Conservation (phyloP, 2,113 vertebrate species). For the Otus sunia region DNA sequence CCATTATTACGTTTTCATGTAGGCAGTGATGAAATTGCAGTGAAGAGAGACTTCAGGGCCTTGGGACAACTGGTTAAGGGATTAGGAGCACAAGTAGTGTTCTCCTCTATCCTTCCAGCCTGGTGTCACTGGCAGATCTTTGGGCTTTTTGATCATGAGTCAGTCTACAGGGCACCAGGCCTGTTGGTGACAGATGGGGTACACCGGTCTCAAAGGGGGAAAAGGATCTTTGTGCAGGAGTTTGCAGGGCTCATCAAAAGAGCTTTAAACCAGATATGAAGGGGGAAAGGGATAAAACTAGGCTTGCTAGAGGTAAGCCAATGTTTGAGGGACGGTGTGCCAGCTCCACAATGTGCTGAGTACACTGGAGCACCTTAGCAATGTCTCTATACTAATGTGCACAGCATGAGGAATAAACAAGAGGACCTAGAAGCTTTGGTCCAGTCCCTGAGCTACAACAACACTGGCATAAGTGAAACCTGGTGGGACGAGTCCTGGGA, state of each 20-base stretch:
- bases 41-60: background rate
- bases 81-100: background rate
- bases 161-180: too few relatives aligned
- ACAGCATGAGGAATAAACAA: background rate
- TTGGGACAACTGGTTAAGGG: background rate
- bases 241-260: background rate
- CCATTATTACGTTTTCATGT: background rate
- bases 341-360: background rate
- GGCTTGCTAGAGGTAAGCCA: background rate
- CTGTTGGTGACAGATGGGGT: background rate
- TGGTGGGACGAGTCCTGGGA: too few relatives aligned
- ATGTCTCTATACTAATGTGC: background rate
- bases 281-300: background rate
- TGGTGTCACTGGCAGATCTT: background rate
- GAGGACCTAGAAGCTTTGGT: background rate
- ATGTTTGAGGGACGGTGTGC: background rate
- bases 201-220: too few relatives aligned
- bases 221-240: background rate
- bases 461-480: background rate
- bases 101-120: background rate
- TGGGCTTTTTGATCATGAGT: background rate
- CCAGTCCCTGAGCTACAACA: background rate
- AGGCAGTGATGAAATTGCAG: background rate
- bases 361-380: background rate
- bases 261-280: background rate